These are phyloP conservation scores for Crotalus horridus DNA, from an alignment of 2,113 vertebrate genomes.

Conservation along the genomic window DNA sequence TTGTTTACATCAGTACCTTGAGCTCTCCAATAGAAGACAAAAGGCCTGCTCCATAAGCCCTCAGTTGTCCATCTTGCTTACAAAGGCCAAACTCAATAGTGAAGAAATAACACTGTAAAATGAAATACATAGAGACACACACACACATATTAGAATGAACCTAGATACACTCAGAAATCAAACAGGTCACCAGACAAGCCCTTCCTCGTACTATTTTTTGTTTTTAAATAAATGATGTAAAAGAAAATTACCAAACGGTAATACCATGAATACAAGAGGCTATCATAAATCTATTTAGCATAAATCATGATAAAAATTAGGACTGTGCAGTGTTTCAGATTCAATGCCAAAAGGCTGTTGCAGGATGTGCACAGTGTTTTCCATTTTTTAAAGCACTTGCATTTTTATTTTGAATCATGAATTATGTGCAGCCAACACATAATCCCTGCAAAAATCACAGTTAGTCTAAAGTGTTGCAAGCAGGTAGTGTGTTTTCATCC, in stretches of 20 bases:
- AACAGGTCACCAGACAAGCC: slow-evolving; percentile 22
- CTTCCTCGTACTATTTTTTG: slow-evolving; percentile 17
- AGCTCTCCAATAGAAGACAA: slow-evolving; percentile 96
- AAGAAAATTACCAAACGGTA: background rate
- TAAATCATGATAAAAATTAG: background rate
- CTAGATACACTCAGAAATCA: background rate
- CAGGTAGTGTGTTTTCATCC: background rate
- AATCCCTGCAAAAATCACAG: background rate
- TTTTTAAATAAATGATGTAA: slow-evolving; percentile 35
- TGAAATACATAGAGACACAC: background rate
- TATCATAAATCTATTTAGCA: background rate
- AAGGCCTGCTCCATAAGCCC: slow-evolving; percentile 93
- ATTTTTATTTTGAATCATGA: background rate
- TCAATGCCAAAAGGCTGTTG: background rate
- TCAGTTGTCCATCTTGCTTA: slow-evolving; percentile 95
- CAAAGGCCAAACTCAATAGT: slow-evolving; percentile 98
- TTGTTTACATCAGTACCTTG: slow-evolving; percentile 71
- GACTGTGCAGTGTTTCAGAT: background rate
- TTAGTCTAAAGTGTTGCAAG: background rate
- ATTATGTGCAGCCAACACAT: background rate
- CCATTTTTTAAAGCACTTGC: background rate
- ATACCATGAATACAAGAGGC: background rate
- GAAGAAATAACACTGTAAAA: slow-evolving; percentile 94
- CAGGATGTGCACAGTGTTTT: background rate
- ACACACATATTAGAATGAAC: background rate